phyloP scores from a whole-genome alignment of 2,888 invertebrate species.

The Acleris sparsana region DNA sequence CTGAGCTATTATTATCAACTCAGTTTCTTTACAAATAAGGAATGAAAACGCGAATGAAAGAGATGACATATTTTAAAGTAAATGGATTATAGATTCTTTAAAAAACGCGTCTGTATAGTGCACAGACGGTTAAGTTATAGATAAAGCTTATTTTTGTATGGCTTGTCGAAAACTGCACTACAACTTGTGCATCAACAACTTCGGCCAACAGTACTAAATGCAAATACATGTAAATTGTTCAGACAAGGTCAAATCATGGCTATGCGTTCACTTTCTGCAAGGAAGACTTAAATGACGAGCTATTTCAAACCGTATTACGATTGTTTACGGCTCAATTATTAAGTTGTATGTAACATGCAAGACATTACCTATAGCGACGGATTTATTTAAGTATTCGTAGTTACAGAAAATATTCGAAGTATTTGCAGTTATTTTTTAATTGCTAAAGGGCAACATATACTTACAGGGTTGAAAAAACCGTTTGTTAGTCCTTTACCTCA shows the following conservation, averaged over 20 bases:
- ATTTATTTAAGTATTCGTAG: neutral
- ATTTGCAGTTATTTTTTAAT: neutral
- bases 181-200: neutral
- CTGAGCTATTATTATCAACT: no score
- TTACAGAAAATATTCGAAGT: neutral
- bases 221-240: neutral
- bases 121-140: no score
- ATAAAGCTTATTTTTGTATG: no score
- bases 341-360: neutral
- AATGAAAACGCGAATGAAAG: neutral
- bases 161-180: no score
- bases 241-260: neutral
- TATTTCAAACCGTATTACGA: neutral
- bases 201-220: neutral
- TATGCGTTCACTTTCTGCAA: constrained; percentile 12
- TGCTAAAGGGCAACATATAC: neutral
- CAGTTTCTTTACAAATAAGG: no score
- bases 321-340: neutral
- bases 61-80: no score
- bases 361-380: neutral
- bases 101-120: no score
- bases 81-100: no score
- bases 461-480: no score
- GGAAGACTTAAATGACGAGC: constrained; percentile 11
- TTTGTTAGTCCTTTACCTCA: no score